These are phyloP conservation scores for Ptilodon capucinus DNA, from an alignment of 2,888 invertebrate species.

Conservation along the genomic window DNA sequence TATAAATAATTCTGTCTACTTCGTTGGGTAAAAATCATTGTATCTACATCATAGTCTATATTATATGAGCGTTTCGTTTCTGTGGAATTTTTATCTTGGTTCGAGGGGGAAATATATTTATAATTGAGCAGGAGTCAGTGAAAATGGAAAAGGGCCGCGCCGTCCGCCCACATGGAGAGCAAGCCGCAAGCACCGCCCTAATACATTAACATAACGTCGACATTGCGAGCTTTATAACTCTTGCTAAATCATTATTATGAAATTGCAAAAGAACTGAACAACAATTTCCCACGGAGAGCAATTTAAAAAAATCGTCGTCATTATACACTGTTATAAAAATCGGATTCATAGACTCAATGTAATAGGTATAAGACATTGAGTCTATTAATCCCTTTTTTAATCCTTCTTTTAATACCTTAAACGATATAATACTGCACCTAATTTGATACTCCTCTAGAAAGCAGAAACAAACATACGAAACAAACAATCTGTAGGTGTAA, in stretches of 20 bases:
- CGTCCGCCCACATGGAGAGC: constrained; percentile 19
- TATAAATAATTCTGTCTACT: no score
- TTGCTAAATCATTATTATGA: no score
- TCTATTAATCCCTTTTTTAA: no score
- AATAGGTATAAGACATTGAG: no score
- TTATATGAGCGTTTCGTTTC: constrained; percentile 1
- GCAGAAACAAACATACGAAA: constrained; percentile 25
- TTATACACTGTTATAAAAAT: no score
- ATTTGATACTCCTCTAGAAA: not conserved
- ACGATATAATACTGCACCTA: not conserved
- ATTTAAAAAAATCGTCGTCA: no score
- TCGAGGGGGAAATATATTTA: constrained; percentile 35
- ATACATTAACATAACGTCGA: constrained; percentile 23
- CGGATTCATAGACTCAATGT: no score
- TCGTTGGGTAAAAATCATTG: no score
- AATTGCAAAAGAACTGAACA: no score
- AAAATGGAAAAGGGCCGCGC: constrained; percentile 38
- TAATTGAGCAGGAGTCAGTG: constrained; percentile 46
- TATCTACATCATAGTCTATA: not conserved
- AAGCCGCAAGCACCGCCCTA: constrained; percentile 12
- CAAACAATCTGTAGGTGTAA: constrained; percentile 47
- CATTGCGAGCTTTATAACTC: not conserved
- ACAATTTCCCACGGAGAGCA: no score
- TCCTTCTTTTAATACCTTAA: no score
- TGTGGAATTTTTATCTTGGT: constrained; percentile 16